Conservation (phyloP, 1,140 invertebrate genomes). For the Paracyclopina nana region DNA sequence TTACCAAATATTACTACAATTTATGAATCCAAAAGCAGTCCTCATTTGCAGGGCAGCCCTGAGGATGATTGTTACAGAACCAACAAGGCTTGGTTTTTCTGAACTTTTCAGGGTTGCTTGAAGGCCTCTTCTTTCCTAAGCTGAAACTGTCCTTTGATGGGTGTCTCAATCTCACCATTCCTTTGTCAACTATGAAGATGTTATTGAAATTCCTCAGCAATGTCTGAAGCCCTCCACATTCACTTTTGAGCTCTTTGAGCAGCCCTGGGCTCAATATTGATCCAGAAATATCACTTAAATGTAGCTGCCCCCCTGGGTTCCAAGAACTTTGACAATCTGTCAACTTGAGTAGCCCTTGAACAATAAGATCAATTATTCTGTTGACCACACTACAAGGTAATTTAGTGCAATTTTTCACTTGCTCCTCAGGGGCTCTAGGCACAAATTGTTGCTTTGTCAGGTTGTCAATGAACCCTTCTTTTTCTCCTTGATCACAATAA, state of each 20-base stretch:
- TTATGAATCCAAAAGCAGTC: too few species aligned
- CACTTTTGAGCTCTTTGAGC: slow-evolving; percentile 51
- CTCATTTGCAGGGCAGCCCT: slow-evolving; percentile 52
- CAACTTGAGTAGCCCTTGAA: slow-evolving; percentile 31
- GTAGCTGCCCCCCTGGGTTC: slow-evolving; percentile 25
- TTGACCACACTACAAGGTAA: slow-evolving; percentile 43
- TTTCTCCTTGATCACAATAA: slow-evolving; percentile 28
- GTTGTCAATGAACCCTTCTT: slow-evolving; percentile 20
- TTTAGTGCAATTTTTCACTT: slow-evolving; percentile 63
- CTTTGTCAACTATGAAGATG: slow-evolving; percentile 52
- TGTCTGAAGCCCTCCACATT: slow-evolving; percentile 83
- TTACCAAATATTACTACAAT: too few species aligned
- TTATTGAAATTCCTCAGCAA: slow-evolving; percentile 66
- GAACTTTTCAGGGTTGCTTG: too few species aligned
- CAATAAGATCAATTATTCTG: slow-evolving; percentile 40
- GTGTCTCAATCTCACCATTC: slow-evolving; percentile 45
- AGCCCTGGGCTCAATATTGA: slow-evolving; percentile 27
- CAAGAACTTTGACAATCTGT: slow-evolving; percentile 24
- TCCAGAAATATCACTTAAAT: slow-evolving; percentile 7
- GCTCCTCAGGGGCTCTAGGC: slow-evolving; percentile 41
- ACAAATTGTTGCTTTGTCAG: slow-evolving; percentile 31
- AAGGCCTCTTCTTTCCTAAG: slow-evolving; percentile 2
- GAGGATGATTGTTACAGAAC: slow-evolving; percentile 65
- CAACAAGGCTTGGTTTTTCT: slow-evolving; percentile 47
- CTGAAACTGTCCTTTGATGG: slow-evolving; percentile 26